A percentile compares a stretch with the other conserved stretches of the same genome.
These are phyloP conservation scores for Lordiphosa collinella DNA, from an alignment of 1,140 invertebrate genomes.

Conservation along the genomic window DNA sequence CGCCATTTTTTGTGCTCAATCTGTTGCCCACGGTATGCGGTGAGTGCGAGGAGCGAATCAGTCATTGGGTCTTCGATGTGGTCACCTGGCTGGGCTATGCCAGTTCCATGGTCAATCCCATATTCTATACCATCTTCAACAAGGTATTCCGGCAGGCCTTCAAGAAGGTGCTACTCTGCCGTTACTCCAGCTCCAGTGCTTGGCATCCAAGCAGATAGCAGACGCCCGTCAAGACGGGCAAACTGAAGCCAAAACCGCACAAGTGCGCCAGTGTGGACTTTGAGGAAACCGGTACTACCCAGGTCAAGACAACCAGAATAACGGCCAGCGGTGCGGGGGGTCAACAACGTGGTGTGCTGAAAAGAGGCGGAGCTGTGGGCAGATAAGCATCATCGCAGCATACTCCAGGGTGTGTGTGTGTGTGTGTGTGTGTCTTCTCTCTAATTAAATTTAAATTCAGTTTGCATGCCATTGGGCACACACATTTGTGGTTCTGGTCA, in stretches of 20 bases:
- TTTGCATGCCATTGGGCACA: slow-evolving; percentile 55
- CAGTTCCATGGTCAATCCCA: slow-evolving; percentile 95
- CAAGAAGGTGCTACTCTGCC: slow-evolving; percentile 91
- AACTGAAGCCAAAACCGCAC: slow-evolving; percentile 44
- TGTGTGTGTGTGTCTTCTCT: slow-evolving; percentile 12
- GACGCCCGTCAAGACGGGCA: slow-evolving; percentile 51
- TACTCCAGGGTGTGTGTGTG: neutral
- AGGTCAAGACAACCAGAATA: neutral
- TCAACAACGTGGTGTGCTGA: slow-evolving; percentile 26
- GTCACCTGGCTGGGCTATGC: slow-evolving; percentile 95
- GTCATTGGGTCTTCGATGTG: slow-evolving; percentile 89
- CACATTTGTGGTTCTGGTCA: slow-evolving; percentile 1
- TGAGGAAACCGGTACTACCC: slow-evolving; percentile 28
- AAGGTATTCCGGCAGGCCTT: slow-evolving; percentile 95
- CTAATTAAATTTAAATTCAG: slow-evolving; percentile 75
- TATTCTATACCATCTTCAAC: slow-evolving; percentile 97
- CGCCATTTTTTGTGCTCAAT: slow-evolving; percentile 95
- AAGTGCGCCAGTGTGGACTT: slow-evolving; percentile 61
- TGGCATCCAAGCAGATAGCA: slow-evolving; percentile 81
- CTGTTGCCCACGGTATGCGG: slow-evolving; percentile 88
- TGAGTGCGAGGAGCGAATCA: slow-evolving; percentile 87
- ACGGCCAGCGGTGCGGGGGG: neutral
- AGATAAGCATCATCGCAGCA: slow-evolving; percentile 1
- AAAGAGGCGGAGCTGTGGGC: slow-evolving; percentile 22
- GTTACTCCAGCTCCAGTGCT: slow-evolving; percentile 83